Conservation (phyloP, 2,113 vertebrate species). For the Psittacula cyanocephala region DNA sequence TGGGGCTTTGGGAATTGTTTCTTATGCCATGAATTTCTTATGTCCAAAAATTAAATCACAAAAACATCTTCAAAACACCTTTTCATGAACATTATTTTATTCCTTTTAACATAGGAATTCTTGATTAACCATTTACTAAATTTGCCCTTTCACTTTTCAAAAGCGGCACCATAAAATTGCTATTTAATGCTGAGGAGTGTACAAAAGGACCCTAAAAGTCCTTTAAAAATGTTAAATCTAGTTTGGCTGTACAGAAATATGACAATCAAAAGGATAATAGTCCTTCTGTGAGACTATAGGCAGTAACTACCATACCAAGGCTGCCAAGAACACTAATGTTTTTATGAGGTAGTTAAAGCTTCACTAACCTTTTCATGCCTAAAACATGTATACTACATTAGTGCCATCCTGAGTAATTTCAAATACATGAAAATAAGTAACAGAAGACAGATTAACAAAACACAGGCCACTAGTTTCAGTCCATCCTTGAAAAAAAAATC, state of each 20-base stretch:
- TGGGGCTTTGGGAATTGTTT: neutral
- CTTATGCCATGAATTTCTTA: neutral
- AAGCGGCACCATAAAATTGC: neutral
- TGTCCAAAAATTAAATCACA: neutral
- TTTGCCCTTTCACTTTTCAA: neutral
- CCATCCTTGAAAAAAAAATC: neutral
- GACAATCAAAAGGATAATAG: neutral
- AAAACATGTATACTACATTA: neutral
- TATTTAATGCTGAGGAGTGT: neutral
- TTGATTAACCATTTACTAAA: neutral
- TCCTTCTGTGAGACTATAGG: neutral
- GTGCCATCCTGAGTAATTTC: neutral
- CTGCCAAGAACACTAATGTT: neutral
- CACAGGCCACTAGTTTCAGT: neutral
- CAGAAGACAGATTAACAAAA: neutral
- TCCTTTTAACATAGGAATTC: neutral
- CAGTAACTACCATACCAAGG: neutral
- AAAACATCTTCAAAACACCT: neutral
- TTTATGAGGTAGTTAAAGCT: neutral
- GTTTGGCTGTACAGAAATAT: neutral
- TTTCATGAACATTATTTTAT: neutral
- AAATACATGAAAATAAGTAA: neutral
- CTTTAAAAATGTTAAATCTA: neutral
- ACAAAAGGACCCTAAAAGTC: neutral
- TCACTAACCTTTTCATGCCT: neutral